Conservation (phyloP, 2,113 vertebrate genomes). For the Syngnathus scovelli region DNA sequence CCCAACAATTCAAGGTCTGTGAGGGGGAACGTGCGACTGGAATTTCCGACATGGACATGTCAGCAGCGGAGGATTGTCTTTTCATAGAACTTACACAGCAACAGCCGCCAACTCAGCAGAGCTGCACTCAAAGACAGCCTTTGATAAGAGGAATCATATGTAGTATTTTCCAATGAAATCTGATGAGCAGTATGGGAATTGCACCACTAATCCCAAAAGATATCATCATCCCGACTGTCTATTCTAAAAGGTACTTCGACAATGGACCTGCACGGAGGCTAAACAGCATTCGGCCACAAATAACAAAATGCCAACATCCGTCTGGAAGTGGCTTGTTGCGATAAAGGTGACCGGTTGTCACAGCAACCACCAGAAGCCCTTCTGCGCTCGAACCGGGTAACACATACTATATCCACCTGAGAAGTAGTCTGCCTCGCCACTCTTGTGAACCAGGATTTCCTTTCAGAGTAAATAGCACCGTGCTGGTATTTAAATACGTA, state of each 20-base stretch:
- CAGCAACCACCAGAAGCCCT: neutral
- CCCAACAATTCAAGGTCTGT: conserved; percentile 32
- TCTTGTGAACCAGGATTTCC: neutral
- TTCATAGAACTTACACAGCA: conserved; percentile 11
- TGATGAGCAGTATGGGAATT: conserved; percentile 15
- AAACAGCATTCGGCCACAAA: neutral
- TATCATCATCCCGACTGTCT: neutral
- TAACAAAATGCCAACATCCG: neutral
- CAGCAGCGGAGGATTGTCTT: conserved; percentile 1
- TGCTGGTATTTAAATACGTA: neutral
- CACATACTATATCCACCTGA: neutral
- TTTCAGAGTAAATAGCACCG: neutral
- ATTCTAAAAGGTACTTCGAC: neutral
- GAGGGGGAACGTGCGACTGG: neutral
- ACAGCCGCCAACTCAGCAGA: neutral
- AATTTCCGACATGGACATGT: neutral
- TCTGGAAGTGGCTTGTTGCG: neutral
- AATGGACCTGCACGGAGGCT: neutral
- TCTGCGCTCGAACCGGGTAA: neutral
- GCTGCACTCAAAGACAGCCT: conserved; percentile 22
- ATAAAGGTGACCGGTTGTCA: neutral
- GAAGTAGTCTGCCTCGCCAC: neutral
- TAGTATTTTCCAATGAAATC: neutral
- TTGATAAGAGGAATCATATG: conserved; percentile 9
- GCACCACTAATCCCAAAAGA: conserved; percentile 11